Percentiles rank a stretch among this genome's conserved stretches.
phyloP scores from a whole-genome alignment of 2,888 invertebrate genomes.

The Coronaproctus castanopsis region DNA sequence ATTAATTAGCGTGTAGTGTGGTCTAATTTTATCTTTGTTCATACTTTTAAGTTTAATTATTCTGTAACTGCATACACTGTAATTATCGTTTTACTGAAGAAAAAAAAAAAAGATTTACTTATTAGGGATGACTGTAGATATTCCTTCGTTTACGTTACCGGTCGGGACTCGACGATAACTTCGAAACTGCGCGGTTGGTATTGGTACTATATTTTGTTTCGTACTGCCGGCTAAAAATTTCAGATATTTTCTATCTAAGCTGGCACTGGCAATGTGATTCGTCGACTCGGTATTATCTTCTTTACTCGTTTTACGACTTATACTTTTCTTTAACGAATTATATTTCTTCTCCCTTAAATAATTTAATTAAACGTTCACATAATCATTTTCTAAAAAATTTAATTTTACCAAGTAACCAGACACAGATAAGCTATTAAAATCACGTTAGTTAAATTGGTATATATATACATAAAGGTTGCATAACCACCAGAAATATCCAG shows the following conservation, averaged over 20 bases:
- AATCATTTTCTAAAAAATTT: neutral
- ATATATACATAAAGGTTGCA: no score
- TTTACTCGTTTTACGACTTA: slow-evolving; percentile 26
- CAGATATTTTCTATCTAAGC: slow-evolving; percentile 45
- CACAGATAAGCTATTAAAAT: no score
- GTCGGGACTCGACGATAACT: slow-evolving; percentile 44
- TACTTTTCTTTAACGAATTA: slow-evolving; percentile 50
- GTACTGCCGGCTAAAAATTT: slow-evolving; percentile 33
- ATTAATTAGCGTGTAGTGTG: no score
- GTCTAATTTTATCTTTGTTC: no score
- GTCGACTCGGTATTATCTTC: slow-evolving; percentile 9
- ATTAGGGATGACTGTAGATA: neutral
- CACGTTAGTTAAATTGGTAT: no score
- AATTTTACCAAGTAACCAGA: no score
- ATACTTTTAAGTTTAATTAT: no score
- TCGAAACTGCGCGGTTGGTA: slow-evolving; percentile 57
- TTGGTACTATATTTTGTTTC: slow-evolving; percentile 40
- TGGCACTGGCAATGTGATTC: slow-evolving; percentile 16
- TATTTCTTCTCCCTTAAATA: slow-evolving; percentile 34
- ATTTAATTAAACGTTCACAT: neutral
- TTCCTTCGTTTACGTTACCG: neutral
- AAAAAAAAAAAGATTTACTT: neutral
- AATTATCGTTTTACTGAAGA: no score
- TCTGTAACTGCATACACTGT: no score
- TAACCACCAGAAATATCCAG: no score